A percentile compares a stretch with the other conserved stretches of the same genome.
phyloP scores from a whole-genome alignment of 2,113 vertebrate species.

The Carassius carassius region DNA sequence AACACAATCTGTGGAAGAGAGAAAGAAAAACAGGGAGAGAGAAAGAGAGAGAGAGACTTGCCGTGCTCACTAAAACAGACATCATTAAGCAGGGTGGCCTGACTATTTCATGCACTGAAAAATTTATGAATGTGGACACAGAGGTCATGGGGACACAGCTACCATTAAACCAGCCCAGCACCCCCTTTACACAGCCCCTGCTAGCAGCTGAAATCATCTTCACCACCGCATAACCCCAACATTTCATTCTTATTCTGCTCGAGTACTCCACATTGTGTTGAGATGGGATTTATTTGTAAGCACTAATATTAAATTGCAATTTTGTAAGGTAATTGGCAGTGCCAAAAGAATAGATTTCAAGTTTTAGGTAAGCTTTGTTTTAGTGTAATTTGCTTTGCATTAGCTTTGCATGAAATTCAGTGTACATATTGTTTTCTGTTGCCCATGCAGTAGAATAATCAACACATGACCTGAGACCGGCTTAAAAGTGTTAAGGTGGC shows the following conservation, averaged over 20 bases:
- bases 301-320: not conserved
- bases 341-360: not conserved
- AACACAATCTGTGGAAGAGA: not conserved
- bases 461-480: not conserved
- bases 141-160: constrained; percentile 78
- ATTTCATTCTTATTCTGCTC: constrained; percentile 24
- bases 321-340: not conserved
- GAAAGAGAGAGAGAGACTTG: constrained; percentile 39
- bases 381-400: not conserved
- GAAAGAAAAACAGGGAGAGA: constrained; percentile 18
- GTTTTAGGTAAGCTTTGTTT: not conserved
- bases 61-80: constrained; percentile 69
- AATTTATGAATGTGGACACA: constrained; percentile 77
- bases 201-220: constrained; percentile 28
- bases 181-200: constrained; percentile 57
- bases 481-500: not conserved
- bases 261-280: not conserved
- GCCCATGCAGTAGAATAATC: no score
- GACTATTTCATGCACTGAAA: constrained; percentile 77
- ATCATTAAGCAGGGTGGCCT: constrained; percentile 76
- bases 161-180: constrained; percentile 72
- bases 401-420: not conserved
- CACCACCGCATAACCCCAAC: constrained; percentile 40
- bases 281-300: not conserved
- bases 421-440: not conserved